These are phyloP conservation scores for Eremobia ochroleuca DNA, from an alignment of 2,888 invertebrate species.

Conservation along the genomic window DNA sequence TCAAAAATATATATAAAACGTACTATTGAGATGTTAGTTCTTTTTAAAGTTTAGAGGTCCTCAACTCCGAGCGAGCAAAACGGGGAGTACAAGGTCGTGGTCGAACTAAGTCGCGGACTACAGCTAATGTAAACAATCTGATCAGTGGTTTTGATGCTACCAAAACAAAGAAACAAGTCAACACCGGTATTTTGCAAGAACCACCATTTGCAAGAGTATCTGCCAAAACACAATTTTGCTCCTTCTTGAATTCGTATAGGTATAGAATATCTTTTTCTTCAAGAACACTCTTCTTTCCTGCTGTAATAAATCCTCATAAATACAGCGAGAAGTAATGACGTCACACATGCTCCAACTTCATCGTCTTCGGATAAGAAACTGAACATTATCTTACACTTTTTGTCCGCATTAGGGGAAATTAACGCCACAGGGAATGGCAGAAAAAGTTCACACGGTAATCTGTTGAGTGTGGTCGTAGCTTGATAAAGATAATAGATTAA, in stretches of 20 bases:
- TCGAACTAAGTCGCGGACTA: background rate
- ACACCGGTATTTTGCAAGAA: background rate
- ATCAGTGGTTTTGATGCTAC: background rate
- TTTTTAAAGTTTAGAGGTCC: background rate
- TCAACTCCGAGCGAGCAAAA: background rate
- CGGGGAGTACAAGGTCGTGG: background rate
- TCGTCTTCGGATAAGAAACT: constrained; percentile 56
- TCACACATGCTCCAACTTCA: constrained; percentile 43
- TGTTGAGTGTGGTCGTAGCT: constrained; percentile 5
- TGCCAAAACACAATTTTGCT: too few relatives aligned
- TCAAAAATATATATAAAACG: background rate
- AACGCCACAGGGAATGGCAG: constrained; percentile 46
- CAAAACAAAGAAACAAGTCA: background rate
- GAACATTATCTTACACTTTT: constrained; percentile 59
- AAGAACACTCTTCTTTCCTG: background rate
- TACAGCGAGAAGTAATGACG: constrained; percentile 48
- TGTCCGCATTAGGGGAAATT: constrained; percentile 66
- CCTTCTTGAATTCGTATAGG: background rate
- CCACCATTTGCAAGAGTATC: background rate
- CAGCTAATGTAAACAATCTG: background rate
- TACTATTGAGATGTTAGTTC: background rate
- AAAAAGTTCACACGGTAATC: constrained; percentile 47
- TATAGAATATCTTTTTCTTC: background rate
- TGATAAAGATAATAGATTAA: constrained; percentile 34
- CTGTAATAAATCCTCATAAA: constrained; percentile 38